These are phyloP conservation scores for Cheiracanthium punctorium DNA, from an alignment of 2,888 invertebrate species.

Conservation along the genomic window DNA sequence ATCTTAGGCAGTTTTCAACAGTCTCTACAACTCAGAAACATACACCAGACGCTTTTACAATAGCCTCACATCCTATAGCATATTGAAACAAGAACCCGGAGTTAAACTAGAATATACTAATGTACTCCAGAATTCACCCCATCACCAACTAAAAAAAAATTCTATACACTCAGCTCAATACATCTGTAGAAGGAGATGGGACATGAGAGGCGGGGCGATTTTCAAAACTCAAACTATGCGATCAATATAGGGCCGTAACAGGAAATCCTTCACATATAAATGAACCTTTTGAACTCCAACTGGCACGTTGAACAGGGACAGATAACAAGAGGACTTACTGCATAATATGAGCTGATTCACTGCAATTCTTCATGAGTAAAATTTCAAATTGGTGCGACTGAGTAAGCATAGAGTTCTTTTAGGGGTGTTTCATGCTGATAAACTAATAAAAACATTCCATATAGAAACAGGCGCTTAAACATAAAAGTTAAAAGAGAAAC, in stretches of 20 bases:
- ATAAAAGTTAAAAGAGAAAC: background rate
- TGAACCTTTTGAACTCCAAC: constrained; percentile 3
- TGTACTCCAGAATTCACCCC: background rate
- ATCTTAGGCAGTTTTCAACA: background rate
- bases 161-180: background rate
- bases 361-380: constrained; percentile 47
- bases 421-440: constrained; percentile 42
- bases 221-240: too few relatives aligned
- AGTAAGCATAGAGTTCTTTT: constrained; percentile 49
- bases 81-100: background rate
- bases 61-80: background rate
- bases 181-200: too few relatives aligned
- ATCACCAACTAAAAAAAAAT: background rate
- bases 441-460: constrained; percentile 63
- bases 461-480: constrained; percentile 17
- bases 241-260: too few relatives aligned
- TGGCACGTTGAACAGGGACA: background rate
- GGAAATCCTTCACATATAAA: background rate
- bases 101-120: constrained; percentile 10
- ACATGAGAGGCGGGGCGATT: too few relatives aligned
- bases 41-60: background rate
- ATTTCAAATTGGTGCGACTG: constrained; percentile 19
- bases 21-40: background rate
- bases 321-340: constrained; percentile 48
- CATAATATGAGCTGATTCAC: constrained; percentile 54